A percentile compares a stretch with the other conserved stretches of the same genome.
Evolutionary conservation across 2,888 invertebrate species (phyloP).

Genomic region (Operophtera brumata): DNA sequence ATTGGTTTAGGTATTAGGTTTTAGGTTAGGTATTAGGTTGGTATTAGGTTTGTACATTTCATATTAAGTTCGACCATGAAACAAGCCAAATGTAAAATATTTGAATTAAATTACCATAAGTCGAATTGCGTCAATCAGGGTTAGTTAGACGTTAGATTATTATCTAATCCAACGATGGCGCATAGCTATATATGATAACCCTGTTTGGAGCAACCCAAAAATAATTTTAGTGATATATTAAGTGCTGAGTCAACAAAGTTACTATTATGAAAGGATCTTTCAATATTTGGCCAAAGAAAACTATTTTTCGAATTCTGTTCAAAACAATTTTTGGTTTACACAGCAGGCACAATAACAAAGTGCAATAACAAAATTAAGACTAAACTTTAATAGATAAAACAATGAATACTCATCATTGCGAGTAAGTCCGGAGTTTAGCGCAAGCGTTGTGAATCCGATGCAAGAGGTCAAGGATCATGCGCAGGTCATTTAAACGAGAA

Average conservation of each 20-base stretch:
- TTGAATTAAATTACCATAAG: no score
- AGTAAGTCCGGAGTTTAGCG: slow-evolving; percentile 73
- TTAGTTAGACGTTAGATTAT: no score
- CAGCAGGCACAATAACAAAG: slow-evolving; percentile 37
- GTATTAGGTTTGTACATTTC: no score
- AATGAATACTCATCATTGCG: slow-evolving; percentile 79
- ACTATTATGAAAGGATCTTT: background rate
- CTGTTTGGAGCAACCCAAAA: no score
- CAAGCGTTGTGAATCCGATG: slow-evolving; percentile 68
- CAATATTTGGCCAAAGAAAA: background rate
- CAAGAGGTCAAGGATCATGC: slow-evolving; percentile 59
- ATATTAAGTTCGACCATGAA: no score
- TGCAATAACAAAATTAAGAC: slow-evolving; percentile 46
- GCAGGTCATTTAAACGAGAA: slow-evolving; percentile 80
- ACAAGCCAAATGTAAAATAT: no score
- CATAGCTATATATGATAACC: no score
- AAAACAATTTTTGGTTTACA: slow-evolving; percentile 31
- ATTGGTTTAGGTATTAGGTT: no score
- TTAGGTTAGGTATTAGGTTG: no score
- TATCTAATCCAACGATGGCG: no score
- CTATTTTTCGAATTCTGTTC: slow-evolving; percentile 2
- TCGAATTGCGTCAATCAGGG: no score
- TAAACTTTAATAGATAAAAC: slow-evolving; percentile 66
- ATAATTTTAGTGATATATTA: background rate
- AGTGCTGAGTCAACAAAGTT: background rate